Evolutionary conservation across 2,888 invertebrate genomes (phyloP).

Genomic region (Dryobotodes eremita): DNA sequence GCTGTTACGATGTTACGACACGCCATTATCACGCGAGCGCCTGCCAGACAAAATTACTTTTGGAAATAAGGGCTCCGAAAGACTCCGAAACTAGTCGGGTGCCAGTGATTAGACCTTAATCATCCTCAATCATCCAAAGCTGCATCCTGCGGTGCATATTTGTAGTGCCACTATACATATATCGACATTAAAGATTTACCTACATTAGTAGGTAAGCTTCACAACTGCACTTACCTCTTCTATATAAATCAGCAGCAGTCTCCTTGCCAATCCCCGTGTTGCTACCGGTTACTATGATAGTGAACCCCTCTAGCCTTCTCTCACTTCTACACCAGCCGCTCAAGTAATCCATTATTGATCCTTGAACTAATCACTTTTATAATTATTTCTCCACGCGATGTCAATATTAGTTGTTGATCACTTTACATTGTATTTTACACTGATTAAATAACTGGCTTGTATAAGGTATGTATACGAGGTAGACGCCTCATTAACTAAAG

Average conservation of each 20-base stretch:
- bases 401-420: neutral
- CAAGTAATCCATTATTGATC: constrained; percentile 77
- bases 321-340: constrained; percentile 86
- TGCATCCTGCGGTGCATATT: neutral
- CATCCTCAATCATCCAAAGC: neutral
- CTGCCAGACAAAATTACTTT: constrained; percentile 68
- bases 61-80: neutral
- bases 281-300: constrained; percentile 90
- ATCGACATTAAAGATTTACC: neutral
- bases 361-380: neutral
- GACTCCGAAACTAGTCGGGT: neutral
- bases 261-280: constrained; percentile 94
- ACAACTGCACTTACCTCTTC: constrained; percentile 77
- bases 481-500: neutral
- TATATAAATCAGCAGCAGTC: constrained; percentile 90
- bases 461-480: neutral
- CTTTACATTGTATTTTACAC: neutral
- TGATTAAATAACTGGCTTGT: neutral
- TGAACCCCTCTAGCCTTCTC: constrained; percentile 86
- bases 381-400: neutral
- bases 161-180: neutral
- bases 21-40: constrained; percentile 88
- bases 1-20: constrained; percentile 87
- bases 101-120: neutral
- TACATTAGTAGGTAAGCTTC: neutral